Evolutionary conservation across 2,797 vertebrate species (phyloP), one percentile per base, ranked within the genome.

Genomic region (Eospalax fontanierii): DNA sequence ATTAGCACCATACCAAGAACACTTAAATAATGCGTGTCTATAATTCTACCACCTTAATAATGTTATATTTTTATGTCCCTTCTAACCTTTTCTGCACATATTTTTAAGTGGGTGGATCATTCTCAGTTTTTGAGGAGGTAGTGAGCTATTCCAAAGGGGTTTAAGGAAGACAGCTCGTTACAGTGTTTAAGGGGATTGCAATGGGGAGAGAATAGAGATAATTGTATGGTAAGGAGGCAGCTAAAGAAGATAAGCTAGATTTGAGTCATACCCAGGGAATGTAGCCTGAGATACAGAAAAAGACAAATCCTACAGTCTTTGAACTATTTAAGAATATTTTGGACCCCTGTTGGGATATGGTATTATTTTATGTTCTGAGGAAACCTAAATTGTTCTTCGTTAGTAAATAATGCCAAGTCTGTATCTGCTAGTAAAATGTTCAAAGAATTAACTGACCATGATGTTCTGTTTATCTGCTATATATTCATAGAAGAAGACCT

Each of bases 131-230:
- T 89, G 66, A 79, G 83, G 87, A 74, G 57, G 81, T 92, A 81
- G 88, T 85, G 40, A 87, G 76, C 95, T 93, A 74, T 92, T 96
- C 76, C 79, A 81, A 93, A 87, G 80, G 35, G 59, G 22, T 91
- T 88, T 94, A 68, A 95, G 75, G 92, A 57, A 91, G 73, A 71
- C 63, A 84, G 92, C 70, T 94, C 94, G 85, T 87, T 92, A 40
- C 22, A 80, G 38, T 75, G 70, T 59, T 85, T 35, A 74, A 63
- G 24, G 85, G 43, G 70, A 54, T 91, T 33, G 46, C 5, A 11
- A 74, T 21, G n/a, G 73, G 10, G 54, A 90, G 78, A 91, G n/a
- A 84, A 87, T 89, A 96, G 91, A 89, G 35, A 43, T 79, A 83
- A 92, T 61, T 38, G 54, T 61, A 76, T 75, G 28, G 10, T 79